Evolutionary conservation across 2,888 invertebrate species (phyloP).

Genomic region (Tricholauxania praeusta): DNA sequence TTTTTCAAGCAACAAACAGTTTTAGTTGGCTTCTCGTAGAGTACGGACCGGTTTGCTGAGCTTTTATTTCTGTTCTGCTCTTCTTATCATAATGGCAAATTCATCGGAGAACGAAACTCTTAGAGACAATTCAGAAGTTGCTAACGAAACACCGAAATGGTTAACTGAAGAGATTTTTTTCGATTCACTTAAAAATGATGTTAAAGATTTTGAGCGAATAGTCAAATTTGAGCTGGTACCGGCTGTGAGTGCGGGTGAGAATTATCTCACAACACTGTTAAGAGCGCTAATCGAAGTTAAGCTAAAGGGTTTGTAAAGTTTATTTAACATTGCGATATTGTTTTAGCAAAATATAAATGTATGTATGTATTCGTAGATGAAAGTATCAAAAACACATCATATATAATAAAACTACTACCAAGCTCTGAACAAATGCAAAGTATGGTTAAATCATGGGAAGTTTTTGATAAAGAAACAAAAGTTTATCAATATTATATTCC

Average conservation of each 20-base stretch:
- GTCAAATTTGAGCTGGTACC: slow-evolving; percentile 48
- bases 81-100: no score
- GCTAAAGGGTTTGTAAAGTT: slow-evolving; percentile 50
- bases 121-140: background rate
- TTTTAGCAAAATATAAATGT: background rate
- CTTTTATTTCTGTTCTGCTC: no score
- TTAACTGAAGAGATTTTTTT: slow-evolving; percentile 47
- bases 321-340: no score
- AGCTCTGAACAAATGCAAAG: slow-evolving; percentile 44
- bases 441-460: slow-evolving; percentile 51
- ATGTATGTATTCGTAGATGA: slow-evolving; percentile 44
- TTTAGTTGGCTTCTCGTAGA: no score
- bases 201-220: slow-evolving; percentile 49
- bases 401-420: slow-evolving; percentile 55
- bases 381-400: slow-evolving; percentile 47
- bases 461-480: slow-evolving; percentile 61
- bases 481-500: slow-evolving; percentile 57
- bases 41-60: no score
- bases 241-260: slow-evolving; percentile 57
- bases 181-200: slow-evolving; percentile 51
- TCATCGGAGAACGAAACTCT: no score
- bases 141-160: slow-evolving; percentile 42
- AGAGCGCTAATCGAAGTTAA: slow-evolving; percentile 51
- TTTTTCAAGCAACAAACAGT: no score
- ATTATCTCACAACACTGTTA: slow-evolving; percentile 58